phyloP scores from a whole-genome alignment of 2,888 invertebrate genomes.

The Sclerodermus sp. region DNA sequence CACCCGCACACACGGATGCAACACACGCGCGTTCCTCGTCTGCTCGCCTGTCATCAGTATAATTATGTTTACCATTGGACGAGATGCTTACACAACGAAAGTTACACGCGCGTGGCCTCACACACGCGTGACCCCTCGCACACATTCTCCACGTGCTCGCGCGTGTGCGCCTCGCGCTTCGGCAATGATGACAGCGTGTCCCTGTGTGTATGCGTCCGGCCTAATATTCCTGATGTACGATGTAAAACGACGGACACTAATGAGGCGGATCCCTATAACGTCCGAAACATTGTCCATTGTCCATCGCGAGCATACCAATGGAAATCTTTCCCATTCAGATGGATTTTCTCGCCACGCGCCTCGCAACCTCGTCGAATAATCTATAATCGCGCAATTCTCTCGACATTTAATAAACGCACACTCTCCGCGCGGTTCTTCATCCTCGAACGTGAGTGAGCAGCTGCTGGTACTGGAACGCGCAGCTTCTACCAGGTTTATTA shows the following conservation, averaged over 20 bases:
- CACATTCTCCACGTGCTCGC: not conserved
- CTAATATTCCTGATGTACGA: not conserved
- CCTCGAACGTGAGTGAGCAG: too few species aligned
- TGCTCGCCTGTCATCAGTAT: conserved; percentile 23
- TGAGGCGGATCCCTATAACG: not conserved
- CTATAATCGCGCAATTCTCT: too few species aligned
- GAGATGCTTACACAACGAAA: conserved; percentile 15
- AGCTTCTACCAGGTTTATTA: too few species aligned
- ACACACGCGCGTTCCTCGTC: conserved; percentile 9
- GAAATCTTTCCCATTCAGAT: not conserved
- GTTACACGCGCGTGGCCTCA: conserved; percentile 4
- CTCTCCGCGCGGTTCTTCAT: too few species aligned
- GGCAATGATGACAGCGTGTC: too few species aligned
- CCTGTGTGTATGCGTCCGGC: too few species aligned
- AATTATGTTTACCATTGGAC: conserved; percentile 32
- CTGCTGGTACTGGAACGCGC: too few species aligned
- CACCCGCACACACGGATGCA: not conserved
- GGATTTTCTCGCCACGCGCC: not conserved
- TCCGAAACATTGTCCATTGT: not conserved
- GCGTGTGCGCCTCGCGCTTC: too few species aligned
- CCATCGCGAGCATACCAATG: not conserved
- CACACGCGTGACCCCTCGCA: not conserved
- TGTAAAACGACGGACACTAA: conserved; percentile 4
- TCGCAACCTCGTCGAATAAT: too few species aligned
- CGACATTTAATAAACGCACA: too few species aligned